These are phyloP conservation scores for Maniola jurtina DNA, from an alignment of 1,140 invertebrate species.

Conservation along the genomic window DNA sequence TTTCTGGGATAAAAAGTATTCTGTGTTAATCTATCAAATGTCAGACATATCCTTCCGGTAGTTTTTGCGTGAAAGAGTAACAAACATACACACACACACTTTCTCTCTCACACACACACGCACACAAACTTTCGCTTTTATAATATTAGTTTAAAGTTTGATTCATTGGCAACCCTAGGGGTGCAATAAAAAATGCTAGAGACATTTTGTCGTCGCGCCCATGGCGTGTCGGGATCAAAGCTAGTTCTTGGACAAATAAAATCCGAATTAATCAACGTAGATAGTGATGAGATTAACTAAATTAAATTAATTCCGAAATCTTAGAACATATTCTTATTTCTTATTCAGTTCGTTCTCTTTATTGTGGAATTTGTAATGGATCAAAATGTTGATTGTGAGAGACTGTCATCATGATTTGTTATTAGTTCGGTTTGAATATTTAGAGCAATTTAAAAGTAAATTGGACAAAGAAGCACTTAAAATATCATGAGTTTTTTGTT, in stretches of 20 bases:
- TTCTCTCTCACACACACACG: too few species aligned
- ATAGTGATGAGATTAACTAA: slow-evolving; percentile 23
- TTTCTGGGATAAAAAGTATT: too few species aligned
- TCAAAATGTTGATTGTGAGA: background rate
- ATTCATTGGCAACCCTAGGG: background rate
- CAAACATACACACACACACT: too few species aligned
- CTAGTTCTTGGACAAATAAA: slow-evolving; percentile 73
- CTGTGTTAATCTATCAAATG: too few species aligned
- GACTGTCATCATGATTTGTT: background rate
- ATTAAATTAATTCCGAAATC: slow-evolving; percentile 18
- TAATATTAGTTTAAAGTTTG: background rate
- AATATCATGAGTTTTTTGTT: background rate
- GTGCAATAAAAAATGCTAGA: slow-evolving; percentile 58
- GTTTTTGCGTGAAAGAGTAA: too few species aligned
- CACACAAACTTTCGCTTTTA: too few species aligned
- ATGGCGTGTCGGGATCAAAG: slow-evolving; percentile 72
- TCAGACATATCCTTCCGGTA: too few species aligned
- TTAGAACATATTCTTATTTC: background rate
- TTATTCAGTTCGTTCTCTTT: slow-evolving; percentile 6
- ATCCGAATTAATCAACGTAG: slow-evolving; percentile 67
- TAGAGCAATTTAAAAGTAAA: background rate
- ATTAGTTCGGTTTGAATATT: slow-evolving; percentile 1
- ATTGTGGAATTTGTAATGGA: slow-evolving; percentile 4
- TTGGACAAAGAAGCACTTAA: background rate
- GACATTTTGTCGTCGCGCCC: slow-evolving; percentile 57